phyloP scores from a whole-genome alignment of 2,888 invertebrate genomes.

The Agrenia bidenticulata region DNA sequence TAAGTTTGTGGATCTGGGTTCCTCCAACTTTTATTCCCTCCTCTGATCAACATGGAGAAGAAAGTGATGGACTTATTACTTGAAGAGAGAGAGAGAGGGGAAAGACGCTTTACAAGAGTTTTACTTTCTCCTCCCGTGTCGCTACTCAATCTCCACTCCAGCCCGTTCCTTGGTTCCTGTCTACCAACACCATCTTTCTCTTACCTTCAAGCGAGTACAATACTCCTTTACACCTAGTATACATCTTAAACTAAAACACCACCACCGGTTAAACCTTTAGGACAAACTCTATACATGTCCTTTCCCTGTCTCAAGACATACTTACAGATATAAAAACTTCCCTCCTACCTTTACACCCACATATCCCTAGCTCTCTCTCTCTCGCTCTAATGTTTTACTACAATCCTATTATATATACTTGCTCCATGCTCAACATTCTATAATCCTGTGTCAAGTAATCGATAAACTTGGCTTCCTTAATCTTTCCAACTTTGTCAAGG shows the following conservation, averaged over 20 bases:
- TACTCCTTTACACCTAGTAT: too few relatives aligned
- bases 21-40: too few relatives aligned
- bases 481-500: constrained; percentile 42
- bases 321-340: too few relatives aligned
- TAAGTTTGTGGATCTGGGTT: too few relatives aligned
- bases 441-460: constrained; percentile 26
- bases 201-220: too few relatives aligned
- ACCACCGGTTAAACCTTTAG: too few relatives aligned
- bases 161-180: constrained; percentile 2
- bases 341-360: too few relatives aligned
- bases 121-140: constrained; percentile 9
- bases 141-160: constrained; percentile 6
- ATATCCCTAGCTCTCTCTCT: too few relatives aligned
- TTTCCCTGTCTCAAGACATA: too few relatives aligned
- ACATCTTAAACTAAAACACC: too few relatives aligned
- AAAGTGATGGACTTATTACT: constrained; percentile 9
- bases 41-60: background rate
- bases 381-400: too few relatives aligned
- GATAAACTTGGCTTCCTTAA: constrained; percentile 43
- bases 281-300: too few relatives aligned
- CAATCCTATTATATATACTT: background rate
- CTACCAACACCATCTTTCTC: background rate
- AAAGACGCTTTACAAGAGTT: constrained; percentile 4
- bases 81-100: constrained; percentile 3
- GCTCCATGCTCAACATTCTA: background rate